Evolutionary conservation across 2,113 vertebrate genomes (phyloP).

Genomic region (Cyanocitta stelleri): DNA sequence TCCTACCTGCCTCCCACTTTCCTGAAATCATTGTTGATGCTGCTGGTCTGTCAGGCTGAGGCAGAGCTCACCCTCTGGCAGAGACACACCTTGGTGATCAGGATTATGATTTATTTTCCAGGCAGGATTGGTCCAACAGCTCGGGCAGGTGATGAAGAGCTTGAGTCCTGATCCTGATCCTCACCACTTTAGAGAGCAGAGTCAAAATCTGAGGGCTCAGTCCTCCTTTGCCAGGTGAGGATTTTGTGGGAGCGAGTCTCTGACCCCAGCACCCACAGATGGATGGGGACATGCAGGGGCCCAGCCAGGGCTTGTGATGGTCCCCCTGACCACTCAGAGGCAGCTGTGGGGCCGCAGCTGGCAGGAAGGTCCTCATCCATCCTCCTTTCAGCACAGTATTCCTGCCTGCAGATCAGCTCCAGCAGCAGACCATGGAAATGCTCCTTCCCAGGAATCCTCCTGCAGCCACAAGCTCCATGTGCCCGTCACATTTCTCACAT

Average conservation of each 20-base stretch:
- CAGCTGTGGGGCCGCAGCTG: neutral
- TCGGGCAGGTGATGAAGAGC: neutral
- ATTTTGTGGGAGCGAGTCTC: neutral
- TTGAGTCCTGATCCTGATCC: neutral
- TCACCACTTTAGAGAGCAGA: neutral
- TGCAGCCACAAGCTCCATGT: neutral
- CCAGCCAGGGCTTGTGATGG: neutral
- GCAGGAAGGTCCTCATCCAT: neutral
- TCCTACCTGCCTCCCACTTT: neutral
- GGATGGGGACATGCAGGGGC: accelerated
- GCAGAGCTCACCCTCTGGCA: neutral
- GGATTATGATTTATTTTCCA: neutral
- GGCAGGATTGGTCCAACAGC: neutral
- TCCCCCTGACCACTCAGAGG: neutral
- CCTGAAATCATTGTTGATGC: neutral
- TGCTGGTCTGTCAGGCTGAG: neutral
- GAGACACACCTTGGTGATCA: accelerated
- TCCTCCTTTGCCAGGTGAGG: neutral
- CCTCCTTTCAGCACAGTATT: neutral
- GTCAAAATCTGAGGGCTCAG: neutral
- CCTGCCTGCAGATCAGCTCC: neutral
- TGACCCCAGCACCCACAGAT: neutral
- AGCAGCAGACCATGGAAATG: neutral
- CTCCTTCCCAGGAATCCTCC: neutral
- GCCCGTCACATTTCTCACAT: accelerated